These are phyloP conservation scores for Gymnoscopelus braueri DNA, from an alignment of 2,797 vertebrate species.

Conservation along the genomic window DNA sequence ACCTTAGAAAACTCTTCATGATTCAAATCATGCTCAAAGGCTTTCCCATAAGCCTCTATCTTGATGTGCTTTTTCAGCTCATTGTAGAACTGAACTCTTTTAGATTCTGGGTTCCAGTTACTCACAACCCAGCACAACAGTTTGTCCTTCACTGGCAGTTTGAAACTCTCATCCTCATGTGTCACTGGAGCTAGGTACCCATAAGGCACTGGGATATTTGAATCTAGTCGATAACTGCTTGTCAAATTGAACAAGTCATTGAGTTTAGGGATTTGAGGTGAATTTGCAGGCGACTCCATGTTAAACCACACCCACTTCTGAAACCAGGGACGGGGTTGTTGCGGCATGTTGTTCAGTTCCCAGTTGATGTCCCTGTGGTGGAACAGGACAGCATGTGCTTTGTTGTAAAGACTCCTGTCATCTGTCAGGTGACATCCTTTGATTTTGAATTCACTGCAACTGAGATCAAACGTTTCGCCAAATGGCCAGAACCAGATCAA, in stretches of 20 bases:
- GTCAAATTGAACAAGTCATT: conserved; percentile 53
- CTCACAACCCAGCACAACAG: conserved; percentile 48
- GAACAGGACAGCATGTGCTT: conserved; percentile 50
- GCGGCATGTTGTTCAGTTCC: conserved; percentile 18
- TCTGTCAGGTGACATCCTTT: conserved; percentile 28
- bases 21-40: neutral
- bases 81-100: conserved; percentile 34
- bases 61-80: conserved; percentile 34
- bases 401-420: conserved; percentile 25
- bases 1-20: neutral
- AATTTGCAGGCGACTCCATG: conserved; percentile 54
- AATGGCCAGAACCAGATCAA: conserved; percentile 45
- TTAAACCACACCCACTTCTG: conserved; percentile 66
- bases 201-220: conserved; percentile 42
- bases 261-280: rapidly evolving
- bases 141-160: conserved; percentile 39
- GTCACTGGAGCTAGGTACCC: conserved; percentile 22
- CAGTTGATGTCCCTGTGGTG: conserved; percentile 42
- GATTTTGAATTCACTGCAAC: conserved; percentile 13
- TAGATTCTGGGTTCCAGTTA: neutral
- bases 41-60: conserved; percentile 6
- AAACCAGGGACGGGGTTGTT: conserved; percentile 32
- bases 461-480: rapidly evolving
- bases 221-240: conserved; percentile 44
- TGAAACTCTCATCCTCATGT: conserved; percentile 21